phyloP scores from a whole-genome alignment of 2,113 vertebrate genomes.

The Bubo bubo region DNA sequence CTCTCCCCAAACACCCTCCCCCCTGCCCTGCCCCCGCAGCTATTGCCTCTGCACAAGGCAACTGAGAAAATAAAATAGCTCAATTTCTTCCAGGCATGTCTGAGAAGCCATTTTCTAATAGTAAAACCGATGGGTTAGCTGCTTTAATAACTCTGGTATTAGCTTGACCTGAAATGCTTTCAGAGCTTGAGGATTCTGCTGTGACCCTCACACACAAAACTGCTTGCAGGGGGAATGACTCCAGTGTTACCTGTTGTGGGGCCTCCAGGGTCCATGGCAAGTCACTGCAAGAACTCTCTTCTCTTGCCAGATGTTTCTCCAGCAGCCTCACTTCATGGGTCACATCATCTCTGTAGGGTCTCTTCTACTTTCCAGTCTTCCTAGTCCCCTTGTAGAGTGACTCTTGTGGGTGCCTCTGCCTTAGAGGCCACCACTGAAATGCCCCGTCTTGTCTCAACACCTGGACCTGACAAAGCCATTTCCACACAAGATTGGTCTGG shows the following conservation, averaged over 20 bases:
- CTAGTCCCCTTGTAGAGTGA: neutral
- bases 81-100: neutral
- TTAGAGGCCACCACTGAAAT: neutral
- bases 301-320: neutral
- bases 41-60: neutral
- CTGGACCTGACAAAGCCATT: neutral
- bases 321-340: neutral
- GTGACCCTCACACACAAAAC: neutral
- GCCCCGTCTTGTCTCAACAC: neutral
- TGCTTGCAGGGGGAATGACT: neutral
- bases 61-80: neutral
- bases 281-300: neutral
- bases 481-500: fast-evolving
- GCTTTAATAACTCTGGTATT: neutral
- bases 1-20: neutral
- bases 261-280: neutral
- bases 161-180: neutral
- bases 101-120: neutral
- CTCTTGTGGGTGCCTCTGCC: neutral
- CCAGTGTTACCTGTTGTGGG: neutral
- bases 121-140: neutral
- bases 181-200: neutral
- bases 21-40: fast-evolving
- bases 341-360: neutral
- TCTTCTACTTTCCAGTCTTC: neutral